Evolutionary conservation across 1,140 invertebrate genomes (phyloP).

Genomic region (Cherax destructor): DNA sequence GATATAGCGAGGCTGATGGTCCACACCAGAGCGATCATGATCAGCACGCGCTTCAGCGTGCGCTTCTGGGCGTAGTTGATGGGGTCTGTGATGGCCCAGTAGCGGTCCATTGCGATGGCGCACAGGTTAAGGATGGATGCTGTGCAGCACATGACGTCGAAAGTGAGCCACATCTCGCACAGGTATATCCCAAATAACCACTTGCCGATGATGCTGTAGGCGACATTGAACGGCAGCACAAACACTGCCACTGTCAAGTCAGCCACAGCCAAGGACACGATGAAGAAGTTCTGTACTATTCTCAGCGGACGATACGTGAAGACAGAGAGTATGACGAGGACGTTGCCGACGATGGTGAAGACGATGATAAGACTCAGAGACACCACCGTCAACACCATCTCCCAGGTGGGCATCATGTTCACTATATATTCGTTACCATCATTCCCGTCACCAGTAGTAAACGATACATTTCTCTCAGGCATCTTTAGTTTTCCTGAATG

Average conservation of each 20-base stretch:
- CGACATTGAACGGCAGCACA: conserved; percentile 97
- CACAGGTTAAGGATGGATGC: conserved; percentile 97
- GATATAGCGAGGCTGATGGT: conserved; percentile 88
- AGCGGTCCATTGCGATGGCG: conserved; percentile 95
- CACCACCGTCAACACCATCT: conserved; percentile 83
- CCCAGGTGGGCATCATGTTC: conserved; percentile 78
- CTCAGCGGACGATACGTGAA: conserved; percentile 92
- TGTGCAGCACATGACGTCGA: conserved; percentile 97
- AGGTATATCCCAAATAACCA: conserved; percentile 94
- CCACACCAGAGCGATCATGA: conserved; percentile 95
- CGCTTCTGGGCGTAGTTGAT: conserved; percentile 97
- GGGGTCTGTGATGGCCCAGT: conserved; percentile 97
- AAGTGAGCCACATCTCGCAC: conserved; percentile 97
- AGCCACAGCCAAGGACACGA: conserved; percentile 96
- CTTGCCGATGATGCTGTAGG: conserved; percentile 89
- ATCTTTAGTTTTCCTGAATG: too few relatives aligned
- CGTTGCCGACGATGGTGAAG: conserved; percentile 94
- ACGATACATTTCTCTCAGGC: too few relatives aligned
- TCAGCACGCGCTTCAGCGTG: conserved; percentile 90
- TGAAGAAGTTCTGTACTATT: conserved; percentile 98
- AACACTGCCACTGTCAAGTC: conserved; percentile 96
- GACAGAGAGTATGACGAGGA: conserved; percentile 95
- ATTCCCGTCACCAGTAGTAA: too few relatives aligned
- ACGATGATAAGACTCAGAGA: conserved; percentile 88
- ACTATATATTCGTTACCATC: too few relatives aligned